Evolutionary conservation across 2,113 vertebrate species (phyloP), one percentile per base, ranked within the genome.

Genomic region (Nycticebus coucang): DNA sequence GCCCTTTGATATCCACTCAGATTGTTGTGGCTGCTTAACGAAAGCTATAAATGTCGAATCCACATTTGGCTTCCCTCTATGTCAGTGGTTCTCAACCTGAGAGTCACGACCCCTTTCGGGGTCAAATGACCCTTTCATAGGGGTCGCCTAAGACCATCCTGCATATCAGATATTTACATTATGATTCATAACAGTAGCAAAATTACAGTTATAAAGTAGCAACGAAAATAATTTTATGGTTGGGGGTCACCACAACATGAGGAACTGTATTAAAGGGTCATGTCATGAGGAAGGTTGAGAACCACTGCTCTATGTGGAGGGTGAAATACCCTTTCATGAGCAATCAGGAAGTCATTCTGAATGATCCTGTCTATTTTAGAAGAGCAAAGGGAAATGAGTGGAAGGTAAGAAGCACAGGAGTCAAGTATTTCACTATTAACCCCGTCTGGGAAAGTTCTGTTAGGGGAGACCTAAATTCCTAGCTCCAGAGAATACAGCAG

Each of bases 331-430:
- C 35, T n/a, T 89, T 79, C 3, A 7, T 30, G 89, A 79, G 53
- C 14, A 72, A 30, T 15, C 75, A 45, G 64, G 35, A 89, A 79
- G 72, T 64, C 28, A 35, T 81, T 66, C 30, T 93, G 53, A 75
- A n/a, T 72, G 18, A 87, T 37, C 86, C 79, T 91, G 45, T 55
- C 26, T 55, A 72, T 80, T 59, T 91, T 86, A 85, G 87, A 93
- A 93, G 71, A 86, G 35, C 13, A 28, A 57, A 10, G 68, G 57
- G n/a, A 77, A 80, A 50, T 30, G 26, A 92, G 1, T 50, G 64
- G 57, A 93, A 89, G 50, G 62, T 35, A 41, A 95, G 53, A 15
- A 66, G 21, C 50, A 26, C 50, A 26, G 13, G 68, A 69, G 22
- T 53, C 69, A 19, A 8, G 28, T 3, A 8, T 37, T n/a, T 21